Base-by-base conservation (phyloP, 1,140 invertebrate species). In the Coboldia fuscipes region DNA sequence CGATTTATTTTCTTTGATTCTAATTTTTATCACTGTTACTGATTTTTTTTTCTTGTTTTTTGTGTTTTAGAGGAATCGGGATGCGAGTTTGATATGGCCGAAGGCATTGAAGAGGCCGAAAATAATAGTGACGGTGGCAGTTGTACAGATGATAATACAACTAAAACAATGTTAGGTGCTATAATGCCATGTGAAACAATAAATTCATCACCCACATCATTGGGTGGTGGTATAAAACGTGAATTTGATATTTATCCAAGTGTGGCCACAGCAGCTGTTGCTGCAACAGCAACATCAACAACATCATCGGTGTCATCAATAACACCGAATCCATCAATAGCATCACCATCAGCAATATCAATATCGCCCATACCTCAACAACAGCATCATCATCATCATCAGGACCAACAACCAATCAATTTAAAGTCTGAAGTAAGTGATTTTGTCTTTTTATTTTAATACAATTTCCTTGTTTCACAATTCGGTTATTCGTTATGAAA, bases 71-170 rank as follows among this genome's bases (percentile, higher is more conserved):
- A 17, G 15, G 37, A 17, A 12, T 35, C 19, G 21, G 20, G 34
- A 39, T 39, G 37, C 27, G 18, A 46, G 41, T 42, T 40, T 47
- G 51, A 52, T 43, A 54, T 54, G 51, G 51, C 51, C 39, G 51
- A 54, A 42, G 51, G 51, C 44, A 48, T 48, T 39, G 51, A 54
- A 42, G 51, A 54, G 40, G 45, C 48, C 35, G 51, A 54, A 42
- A 45, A 30, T 16, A 38, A 37, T 29, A 30, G 23, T 20, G 17
- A 15, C 17, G 5, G 15, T 35, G 31, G 15, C 37, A 33, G 34
- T 34, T 14, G 27, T 28, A 20, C 24, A 26, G 26, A 41, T 44
- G 44, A 42, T 22, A 34, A 34, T 19, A 34, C 29, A 27, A 47
- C 29, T 16, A 36, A 36, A 40, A 50, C 39, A 39, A 54, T 54